A percentile compares a stretch with the other conserved stretches of the same genome.
Evolutionary conservation across 1,140 invertebrate genomes (phyloP).

Genomic region (Drosophila prosaltans): DNA sequence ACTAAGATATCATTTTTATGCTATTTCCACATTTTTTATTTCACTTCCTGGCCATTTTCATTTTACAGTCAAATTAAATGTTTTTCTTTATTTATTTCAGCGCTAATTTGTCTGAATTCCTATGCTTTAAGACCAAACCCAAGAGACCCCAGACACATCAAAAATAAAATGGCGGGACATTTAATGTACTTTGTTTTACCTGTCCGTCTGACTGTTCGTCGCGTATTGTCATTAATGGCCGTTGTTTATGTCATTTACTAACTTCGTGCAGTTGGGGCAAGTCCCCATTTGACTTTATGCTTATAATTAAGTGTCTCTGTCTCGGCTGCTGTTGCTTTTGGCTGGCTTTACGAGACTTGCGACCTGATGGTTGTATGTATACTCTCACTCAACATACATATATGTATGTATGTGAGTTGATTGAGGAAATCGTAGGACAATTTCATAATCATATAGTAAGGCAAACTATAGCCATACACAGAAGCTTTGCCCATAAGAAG

Average conservation of each 20-base stretch:
- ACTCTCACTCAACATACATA: background rate
- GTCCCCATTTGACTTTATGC: slow-evolving; percentile 51
- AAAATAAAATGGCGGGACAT: slow-evolving; percentile 44
- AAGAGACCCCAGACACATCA: slow-evolving; percentile 42
- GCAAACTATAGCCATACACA: no score
- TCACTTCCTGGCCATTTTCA: slow-evolving; percentile 21
- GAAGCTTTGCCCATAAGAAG: no score
- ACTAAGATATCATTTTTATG: no score
- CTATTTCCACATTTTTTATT: slow-evolving; percentile 42
- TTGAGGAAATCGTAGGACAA: background rate
- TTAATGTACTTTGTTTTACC: slow-evolving; percentile 35
- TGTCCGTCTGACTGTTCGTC: slow-evolving; percentile 35
- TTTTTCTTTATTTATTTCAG: slow-evolving; percentile 64
- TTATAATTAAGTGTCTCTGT: slow-evolving; percentile 72
- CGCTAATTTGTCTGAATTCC: slow-evolving; percentile 76
- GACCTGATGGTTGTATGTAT: background rate
- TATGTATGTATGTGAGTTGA: no score
- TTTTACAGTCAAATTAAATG: slow-evolving; percentile 60
- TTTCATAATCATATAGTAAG: background rate
- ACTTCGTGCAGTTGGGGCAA: slow-evolving; percentile 21
- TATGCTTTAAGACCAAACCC: slow-evolving; percentile 45
- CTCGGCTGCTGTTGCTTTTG: background rate
- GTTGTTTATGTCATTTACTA: slow-evolving; percentile 37
- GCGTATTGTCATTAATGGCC: slow-evolving; percentile 39
- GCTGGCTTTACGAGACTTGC: slow-evolving; percentile 26